phyloP scores from a whole-genome alignment of 2,113 vertebrate genomes.

The Pyxicephalus adspersus region DNA sequence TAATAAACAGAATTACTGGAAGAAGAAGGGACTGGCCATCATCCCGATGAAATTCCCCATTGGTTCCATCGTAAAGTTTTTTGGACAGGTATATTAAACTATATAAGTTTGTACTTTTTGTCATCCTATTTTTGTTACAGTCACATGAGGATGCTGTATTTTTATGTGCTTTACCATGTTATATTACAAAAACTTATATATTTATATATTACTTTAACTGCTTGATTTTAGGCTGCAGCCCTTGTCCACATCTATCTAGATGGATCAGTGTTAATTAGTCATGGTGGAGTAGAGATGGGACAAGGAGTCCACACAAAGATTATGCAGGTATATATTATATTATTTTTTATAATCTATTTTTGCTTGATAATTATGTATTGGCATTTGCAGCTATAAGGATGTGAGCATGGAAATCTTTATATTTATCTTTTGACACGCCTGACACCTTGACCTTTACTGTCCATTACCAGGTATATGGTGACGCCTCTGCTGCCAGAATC shows the following conservation, averaged over 20 bases:
- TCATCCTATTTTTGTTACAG: neutral
- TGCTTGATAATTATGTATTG: too few relatives aligned
- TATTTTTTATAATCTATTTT: neutral
- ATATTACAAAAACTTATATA: too few relatives aligned
- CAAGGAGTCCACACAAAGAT: slow-evolving; percentile 89
- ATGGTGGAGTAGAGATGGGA: slow-evolving; percentile 84
- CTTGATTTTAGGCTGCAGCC: slow-evolving; percentile 74
- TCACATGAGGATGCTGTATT: too few relatives aligned
- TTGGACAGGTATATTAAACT: slow-evolving; percentile 79
- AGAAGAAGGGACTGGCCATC: slow-evolving; percentile 83
- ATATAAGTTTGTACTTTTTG: neutral
- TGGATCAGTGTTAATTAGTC: slow-evolving; percentile 83
- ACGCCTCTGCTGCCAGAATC: too few relatives aligned
- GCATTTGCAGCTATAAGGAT: too few relatives aligned
- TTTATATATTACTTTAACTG: neutral
- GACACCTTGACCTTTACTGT: too few relatives aligned
- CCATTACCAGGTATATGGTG: too few relatives aligned
- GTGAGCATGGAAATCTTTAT: too few relatives aligned
- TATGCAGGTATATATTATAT: slow-evolving; percentile 72
- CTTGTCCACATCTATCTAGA: slow-evolving; percentile 86
- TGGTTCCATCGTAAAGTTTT: slow-evolving; percentile 65
- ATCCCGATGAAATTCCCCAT: slow-evolving; percentile 85
- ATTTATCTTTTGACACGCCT: too few relatives aligned
- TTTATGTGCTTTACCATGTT: too few relatives aligned
- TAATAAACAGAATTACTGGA: slow-evolving; percentile 85